Evolutionary conservation across 2,113 vertebrate genomes (phyloP).

Genomic region (Erythrocebus patas): DNA sequence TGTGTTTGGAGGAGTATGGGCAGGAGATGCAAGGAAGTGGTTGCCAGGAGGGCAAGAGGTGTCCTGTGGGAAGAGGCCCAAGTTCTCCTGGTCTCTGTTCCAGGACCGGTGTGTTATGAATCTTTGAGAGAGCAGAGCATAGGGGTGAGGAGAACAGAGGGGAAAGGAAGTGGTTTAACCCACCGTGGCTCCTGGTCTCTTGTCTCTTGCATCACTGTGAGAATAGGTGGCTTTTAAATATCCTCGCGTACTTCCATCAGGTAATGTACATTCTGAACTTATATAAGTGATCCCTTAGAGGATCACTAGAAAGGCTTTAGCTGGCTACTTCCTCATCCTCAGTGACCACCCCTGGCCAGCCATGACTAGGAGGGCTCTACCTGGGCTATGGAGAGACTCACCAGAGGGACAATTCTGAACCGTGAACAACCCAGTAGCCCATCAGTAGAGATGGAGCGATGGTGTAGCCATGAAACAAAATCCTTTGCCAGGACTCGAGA

Average conservation of each 20-base stretch:
- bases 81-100: background rate
- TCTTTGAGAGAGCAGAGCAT: background rate
- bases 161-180: background rate
- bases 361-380: background rate
- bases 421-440: background rate
- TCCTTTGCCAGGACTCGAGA: background rate
- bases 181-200: background rate
- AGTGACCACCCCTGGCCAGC: background rate
- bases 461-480: background rate
- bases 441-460: background rate
- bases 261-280: background rate
- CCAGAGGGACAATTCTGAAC: background rate
- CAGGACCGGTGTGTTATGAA: background rate
- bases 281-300: background rate
- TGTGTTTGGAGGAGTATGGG: background rate
- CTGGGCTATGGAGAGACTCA: background rate
- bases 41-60: background rate
- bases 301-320: background rate
- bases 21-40: background rate
- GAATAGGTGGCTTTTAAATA: background rate
- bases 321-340: background rate
- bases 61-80: background rate
- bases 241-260: background rate
- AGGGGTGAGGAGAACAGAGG: background rate
- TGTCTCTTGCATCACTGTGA: background rate